phyloP scores from a whole-genome alignment of 92 coral and sea anemone species.

The Parazoanthus darwini region DNA sequence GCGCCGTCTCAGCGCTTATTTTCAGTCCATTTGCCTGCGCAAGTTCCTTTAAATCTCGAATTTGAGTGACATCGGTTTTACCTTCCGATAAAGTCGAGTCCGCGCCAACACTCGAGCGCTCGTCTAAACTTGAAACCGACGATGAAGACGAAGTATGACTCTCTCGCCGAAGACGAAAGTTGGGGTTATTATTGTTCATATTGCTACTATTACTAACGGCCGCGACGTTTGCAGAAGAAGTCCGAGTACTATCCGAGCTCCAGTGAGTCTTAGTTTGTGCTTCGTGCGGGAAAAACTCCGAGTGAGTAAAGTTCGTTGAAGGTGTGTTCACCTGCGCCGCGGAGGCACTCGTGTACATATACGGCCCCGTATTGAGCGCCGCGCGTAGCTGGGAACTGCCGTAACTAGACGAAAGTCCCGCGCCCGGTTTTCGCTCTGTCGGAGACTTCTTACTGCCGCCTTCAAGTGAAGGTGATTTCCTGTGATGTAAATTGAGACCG shows the following conservation, averaged over 20 bases:
- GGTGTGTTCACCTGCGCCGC: conserved; percentile 45
- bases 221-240: conserved; percentile 45
- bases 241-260: conserved; percentile 63
- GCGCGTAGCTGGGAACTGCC: conserved; percentile 59
- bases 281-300: conserved; percentile 87
- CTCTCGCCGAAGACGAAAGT: conserved; percentile 69
- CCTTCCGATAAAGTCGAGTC: conserved; percentile 81
- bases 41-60: conserved; percentile 89
- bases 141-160: conserved; percentile 96
- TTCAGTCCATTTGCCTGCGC: conserved; percentile 93
- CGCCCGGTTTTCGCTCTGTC: conserved; percentile 39
- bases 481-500: conserved; percentile 82
- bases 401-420: conserved; percentile 47
- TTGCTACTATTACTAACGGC: conserved; percentile 28
- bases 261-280: conserved; percentile 80
- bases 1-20: conserved; percentile 87
- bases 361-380: conserved; percentile 56
- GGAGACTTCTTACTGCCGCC: conserved; percentile 51
- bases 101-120: conserved; percentile 83
- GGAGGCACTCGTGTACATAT: conserved; percentile 49
- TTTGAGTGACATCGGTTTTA: conserved; percentile 88
- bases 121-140: conserved; percentile 95
- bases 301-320: conserved; percentile 70
- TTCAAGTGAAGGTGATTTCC: conserved; percentile 60
- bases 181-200: conserved; percentile 33